Evolutionary conservation across 2,888 invertebrate species (phyloP), one percentile per base, ranked within the genome.

Genomic region (Agrochola lota): DNA sequence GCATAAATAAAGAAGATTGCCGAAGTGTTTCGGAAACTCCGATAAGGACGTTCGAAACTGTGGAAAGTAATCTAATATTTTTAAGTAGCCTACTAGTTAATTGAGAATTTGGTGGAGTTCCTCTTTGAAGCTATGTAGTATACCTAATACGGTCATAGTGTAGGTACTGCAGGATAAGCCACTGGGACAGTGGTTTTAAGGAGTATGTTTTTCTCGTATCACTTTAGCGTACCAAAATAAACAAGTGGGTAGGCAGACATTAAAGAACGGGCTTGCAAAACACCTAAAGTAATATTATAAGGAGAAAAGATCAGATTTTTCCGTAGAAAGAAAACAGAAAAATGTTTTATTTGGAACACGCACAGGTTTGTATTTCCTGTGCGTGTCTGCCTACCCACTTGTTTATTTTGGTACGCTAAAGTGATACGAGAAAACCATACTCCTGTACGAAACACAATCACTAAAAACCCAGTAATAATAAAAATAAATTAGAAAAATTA

Each of bases 1-100:
- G 83, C 77, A 85, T 87, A 85, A 80, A 81, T 88, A 88, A 88
- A 55, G 67, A 81, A 78, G 68, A 76, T 72, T 71, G 49, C 77
- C 67, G 71, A 84, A 81, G 69, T 35, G 71, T 79, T 86, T 88
- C 66, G 46, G 71, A 66, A 80, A 75, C 79, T 82, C 68, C n/a
- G 57, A 63, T 68, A 26, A 62, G 46, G 68, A 46, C 9, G 43
- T n/a, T 23, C 2, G 59, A 35, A 81, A 60, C 66, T 67, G 85
- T 59, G 71, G 30, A 66, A 79, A 84, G 79, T 84, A 74, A 88
- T 87, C 46, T 74, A 75, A 80, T 74, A 80, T 87, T 81, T 81
- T 87, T 78, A 64, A 57, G 35, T 59, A 62, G 35, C n/a, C 17
- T 49, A 17, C 17, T 49, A 17, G 66, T 76, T 79, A 83, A 81